Percentiles rank a stretch among this genome's conserved stretches.
Evolutionary conservation across 2,888 invertebrate genomes (phyloP).

Genomic region (Eilema griseolum): DNA sequence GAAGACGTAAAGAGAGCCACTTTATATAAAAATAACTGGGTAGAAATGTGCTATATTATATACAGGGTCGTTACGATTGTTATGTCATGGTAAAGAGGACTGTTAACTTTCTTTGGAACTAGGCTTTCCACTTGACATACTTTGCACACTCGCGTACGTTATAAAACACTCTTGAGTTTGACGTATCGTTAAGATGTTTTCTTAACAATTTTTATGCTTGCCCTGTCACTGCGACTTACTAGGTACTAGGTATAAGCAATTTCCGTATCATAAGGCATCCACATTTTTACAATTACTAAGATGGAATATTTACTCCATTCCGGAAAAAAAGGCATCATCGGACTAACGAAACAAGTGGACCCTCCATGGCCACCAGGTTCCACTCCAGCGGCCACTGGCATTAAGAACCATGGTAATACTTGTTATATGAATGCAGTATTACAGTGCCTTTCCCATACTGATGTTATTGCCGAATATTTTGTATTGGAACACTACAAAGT

Average conservation of each 20-base stretch:
- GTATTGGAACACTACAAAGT: slow-evolving; percentile 97
- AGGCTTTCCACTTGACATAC: background rate
- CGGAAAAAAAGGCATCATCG: too few species aligned
- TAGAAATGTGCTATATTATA: too few species aligned
- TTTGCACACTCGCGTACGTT: background rate
- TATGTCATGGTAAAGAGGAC: background rate
- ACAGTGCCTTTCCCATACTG: slow-evolving; percentile 98
- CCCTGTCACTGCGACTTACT: too few species aligned
- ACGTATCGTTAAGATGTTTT: background rate
- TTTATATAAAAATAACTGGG: too few species aligned
- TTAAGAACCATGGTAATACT: slow-evolving; percentile 98
- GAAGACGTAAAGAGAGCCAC: too few species aligned
- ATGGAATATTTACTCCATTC: too few species aligned
- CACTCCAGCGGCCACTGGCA: slow-evolving; percentile 95
- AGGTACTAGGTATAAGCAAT: too few species aligned
- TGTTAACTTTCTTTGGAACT: background rate
- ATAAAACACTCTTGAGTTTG: background rate
- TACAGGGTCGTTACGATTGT: background rate
- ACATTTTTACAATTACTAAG: too few species aligned
- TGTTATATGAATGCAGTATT: slow-evolving; percentile 99
- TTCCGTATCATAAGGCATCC: too few species aligned
- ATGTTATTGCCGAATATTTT: slow-evolving; percentile 98
- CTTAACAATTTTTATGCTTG: too few species aligned
- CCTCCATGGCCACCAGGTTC: slow-evolving; percentile 92
- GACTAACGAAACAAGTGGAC: too few species aligned